Percentiles rank a stretch among this genome's conserved stretches.
phyloP scores from a whole-genome alignment of 2,113 vertebrate species.

The Oryctolagus cuniculus region DNA sequence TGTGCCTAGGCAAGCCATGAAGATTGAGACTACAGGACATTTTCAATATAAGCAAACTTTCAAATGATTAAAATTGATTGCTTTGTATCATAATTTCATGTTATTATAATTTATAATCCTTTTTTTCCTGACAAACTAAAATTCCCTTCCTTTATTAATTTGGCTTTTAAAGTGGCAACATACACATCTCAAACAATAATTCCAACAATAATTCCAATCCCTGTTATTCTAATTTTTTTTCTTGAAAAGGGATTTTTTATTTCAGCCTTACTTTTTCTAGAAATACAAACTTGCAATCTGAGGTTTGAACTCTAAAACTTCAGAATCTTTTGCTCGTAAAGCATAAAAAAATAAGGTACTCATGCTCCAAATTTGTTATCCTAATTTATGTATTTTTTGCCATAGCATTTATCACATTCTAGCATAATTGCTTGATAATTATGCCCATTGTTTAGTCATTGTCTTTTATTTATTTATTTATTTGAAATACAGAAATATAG shows the following conservation, averaged over 20 bases:
- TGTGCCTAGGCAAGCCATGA: not conserved
- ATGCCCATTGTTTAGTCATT: not conserved
- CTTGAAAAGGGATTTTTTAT: no score
- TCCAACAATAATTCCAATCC: not conserved
- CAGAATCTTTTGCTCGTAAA: no score
- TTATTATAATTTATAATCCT: not conserved
- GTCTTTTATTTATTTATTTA: not conserved
- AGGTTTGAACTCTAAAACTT: no score
- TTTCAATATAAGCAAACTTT: not conserved
- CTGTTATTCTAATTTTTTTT: not conserved
- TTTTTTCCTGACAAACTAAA: not conserved
- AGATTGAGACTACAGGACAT: not conserved
- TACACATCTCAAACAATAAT: not conserved
- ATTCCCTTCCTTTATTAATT: not conserved
- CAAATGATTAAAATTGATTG: not conserved
- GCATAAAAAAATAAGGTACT: no score
- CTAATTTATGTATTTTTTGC: not conserved
- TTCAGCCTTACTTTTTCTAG: no score
- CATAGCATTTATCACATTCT: not conserved
- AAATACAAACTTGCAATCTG: no score
- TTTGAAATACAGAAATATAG: no score
- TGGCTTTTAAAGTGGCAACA: not conserved
- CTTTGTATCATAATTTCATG: not conserved
- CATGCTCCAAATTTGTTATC: no score
- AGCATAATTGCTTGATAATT: constrained; percentile 23